Base-by-base conservation (phyloP, 2,113 vertebrate genomes). In the Crotalus helleri region DNA sequence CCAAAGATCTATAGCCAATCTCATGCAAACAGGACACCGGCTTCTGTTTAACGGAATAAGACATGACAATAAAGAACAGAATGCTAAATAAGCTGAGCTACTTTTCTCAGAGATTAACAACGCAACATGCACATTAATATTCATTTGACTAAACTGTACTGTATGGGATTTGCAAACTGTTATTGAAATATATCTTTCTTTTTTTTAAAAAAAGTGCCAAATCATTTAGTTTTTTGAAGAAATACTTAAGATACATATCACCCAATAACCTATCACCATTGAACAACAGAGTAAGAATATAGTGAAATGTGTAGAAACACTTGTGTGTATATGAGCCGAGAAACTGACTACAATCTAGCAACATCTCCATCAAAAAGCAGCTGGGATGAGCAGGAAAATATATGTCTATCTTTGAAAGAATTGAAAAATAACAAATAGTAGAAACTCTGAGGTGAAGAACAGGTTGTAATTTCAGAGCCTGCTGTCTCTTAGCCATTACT, bases 391-490 rank as follows among this genome's bases (percentile, higher is more conserved):
- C 55, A 54, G 64, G 2, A 86, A 49, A 5, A 58, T 51, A 1
- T 17, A 89, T 23, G 17, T 92, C 24, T 86, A 87, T 26, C 51
- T 88, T 21, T 93, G 81, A 93, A 64, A 88, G 44, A 64, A 39
- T 29, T 95, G 93, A 95, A 81, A 1, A 89, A 26, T 46, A 94
- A n/a, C 9, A 49, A 15, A 0, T 24, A 88, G 51, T 19, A 61
- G 19, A 53, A 0, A 86, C n/a, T 2, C 5, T 46, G 53, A 94
- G 87, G 55, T 92, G 64, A 55, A 69, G 54, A 94, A 89, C 0
- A 24, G 33, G 74, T 54, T 58, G 88, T 59, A 2, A 90, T 94
- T 92, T 74, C 49, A 91, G 93, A 24, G 61, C 59, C 92, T 93
- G 87, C 33, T 23, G 90, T 23, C 53, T 90, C 33, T 92, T 90